Conservation (phyloP, 2,888 invertebrate species). For the Sthenelais limicola region DNA sequence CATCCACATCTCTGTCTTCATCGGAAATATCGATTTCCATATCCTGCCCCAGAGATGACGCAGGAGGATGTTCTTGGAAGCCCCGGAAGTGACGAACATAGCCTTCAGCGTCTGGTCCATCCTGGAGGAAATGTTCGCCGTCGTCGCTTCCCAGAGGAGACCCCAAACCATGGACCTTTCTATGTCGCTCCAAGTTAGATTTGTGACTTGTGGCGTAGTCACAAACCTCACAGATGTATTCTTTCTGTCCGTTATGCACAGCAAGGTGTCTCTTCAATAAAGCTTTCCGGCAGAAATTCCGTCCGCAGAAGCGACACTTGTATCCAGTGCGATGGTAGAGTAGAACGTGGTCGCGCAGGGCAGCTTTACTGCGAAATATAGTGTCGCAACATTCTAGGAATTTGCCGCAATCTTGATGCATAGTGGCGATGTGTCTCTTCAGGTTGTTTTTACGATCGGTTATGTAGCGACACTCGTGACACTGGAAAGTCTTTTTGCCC, state of each 20-base stretch:
- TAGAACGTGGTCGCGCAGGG: conserved; percentile 68
- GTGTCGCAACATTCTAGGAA: conserved; percentile 67
- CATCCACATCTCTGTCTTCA: too few species aligned
- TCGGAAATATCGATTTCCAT: too few species aligned
- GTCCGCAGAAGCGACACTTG: conserved; percentile 67
- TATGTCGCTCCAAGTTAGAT: conserved; percentile 72
- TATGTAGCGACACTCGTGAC: conserved; percentile 63
- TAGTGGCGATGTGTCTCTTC: conserved; percentile 70
- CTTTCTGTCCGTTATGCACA: conserved; percentile 72
- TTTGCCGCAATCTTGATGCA: conserved; percentile 66
- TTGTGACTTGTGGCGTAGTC: conserved; percentile 72
- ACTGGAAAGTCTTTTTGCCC: conserved; percentile 53
- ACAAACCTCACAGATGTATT: conserved; percentile 70
- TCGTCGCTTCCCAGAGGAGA: conserved; percentile 20
- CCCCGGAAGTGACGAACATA: too few species aligned
- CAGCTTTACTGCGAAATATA: conserved; percentile 68
- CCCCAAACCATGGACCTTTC: conserved; percentile 60
- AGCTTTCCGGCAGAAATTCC: conserved; percentile 72
- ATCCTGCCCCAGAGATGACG: too few species aligned
- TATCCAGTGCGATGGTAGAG: conserved; percentile 70
- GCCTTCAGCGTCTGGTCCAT: conserved; percentile 21
- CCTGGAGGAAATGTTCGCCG: conserved; percentile 29
- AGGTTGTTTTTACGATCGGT: conserved; percentile 70
- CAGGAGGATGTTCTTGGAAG: too few species aligned
- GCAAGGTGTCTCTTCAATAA: conserved; percentile 71